These are phyloP conservation scores for Wasmannia auropunctata DNA, from an alignment of 1,140 invertebrate species.

Conservation along the genomic window DNA sequence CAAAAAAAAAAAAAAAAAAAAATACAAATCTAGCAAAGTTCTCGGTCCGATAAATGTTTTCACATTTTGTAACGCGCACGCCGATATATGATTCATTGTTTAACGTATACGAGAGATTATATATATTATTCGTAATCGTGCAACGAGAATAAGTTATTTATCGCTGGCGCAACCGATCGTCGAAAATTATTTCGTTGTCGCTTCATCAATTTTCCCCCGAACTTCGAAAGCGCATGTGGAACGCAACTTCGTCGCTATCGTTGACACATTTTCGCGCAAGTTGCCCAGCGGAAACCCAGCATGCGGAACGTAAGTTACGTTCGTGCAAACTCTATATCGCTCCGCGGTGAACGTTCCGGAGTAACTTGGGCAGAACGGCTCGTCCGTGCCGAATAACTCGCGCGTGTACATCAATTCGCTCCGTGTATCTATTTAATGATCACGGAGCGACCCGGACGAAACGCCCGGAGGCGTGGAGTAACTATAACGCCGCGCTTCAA, in stretches of 20 bases:
- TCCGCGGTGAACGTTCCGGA: neutral
- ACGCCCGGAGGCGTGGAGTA: slow-evolving; percentile 29
- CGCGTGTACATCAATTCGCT: slow-evolving; percentile 49
- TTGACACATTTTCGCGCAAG: slow-evolving; percentile 48
- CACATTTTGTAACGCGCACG: neutral
- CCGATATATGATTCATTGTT: neutral
- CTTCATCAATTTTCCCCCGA: neutral
- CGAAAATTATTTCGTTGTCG: slow-evolving; percentile 5
- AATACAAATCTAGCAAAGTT: neutral
- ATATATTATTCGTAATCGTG: neutral
- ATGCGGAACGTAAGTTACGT: slow-evolving; percentile 32
- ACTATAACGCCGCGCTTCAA: slow-evolving; percentile 40
- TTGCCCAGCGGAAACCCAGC: slow-evolving; percentile 21
- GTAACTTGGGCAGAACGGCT: slow-evolving; percentile 20
- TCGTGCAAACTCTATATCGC: slow-evolving; percentile 40
- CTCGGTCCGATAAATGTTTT: neutral
- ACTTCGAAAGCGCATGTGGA: neutral
- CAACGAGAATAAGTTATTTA: neutral
- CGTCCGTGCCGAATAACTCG: slow-evolving; percentile 38
- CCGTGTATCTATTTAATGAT: slow-evolving; percentile 53
- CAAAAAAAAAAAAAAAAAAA: too few species aligned
- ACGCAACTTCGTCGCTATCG: slow-evolving; percentile 11
- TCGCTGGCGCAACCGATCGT: too few species aligned
- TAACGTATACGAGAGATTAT: neutral
- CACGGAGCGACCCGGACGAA: slow-evolving; percentile 28